Percentiles rank a stretch among this genome's conserved stretches.
Evolutionary conservation across 30 jellyfish, hydroid and myxozoan genomes (phyloP).

Genomic region (Turritopsis rubra): DNA sequence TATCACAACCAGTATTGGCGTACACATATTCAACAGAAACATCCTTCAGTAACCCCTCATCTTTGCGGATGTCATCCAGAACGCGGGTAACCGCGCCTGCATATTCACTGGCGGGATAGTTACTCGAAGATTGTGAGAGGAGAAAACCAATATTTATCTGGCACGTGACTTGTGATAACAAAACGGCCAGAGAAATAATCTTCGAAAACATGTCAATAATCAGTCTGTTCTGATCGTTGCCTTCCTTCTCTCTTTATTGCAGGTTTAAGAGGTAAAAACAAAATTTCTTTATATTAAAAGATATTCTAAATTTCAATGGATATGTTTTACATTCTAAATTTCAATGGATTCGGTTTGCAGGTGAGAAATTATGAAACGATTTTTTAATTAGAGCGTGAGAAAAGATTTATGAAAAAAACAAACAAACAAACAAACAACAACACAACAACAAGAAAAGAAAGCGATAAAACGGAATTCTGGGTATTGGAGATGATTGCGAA

Average conservation of each 20-base stretch:
- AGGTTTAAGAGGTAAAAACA: no score
- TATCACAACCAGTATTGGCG: slow-evolving; percentile 63
- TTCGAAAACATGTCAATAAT: neutral
- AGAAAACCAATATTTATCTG: slow-evolving; percentile 51
- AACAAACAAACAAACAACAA: no score
- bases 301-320: neutral
- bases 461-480: no score
- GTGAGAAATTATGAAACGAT: neutral
- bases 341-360: neutral
- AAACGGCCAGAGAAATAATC: neutral
- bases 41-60: slow-evolving; percentile 36
- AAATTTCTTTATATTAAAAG: no score
- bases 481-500: no score
- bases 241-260: no score
- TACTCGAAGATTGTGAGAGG: slow-evolving; percentile 57
- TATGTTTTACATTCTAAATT: neutral
- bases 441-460: no score
- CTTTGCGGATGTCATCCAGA: slow-evolving; percentile 55
- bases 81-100: slow-evolving; percentile 80
- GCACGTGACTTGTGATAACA: neutral
- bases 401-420: no score
- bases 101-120: slow-evolving; percentile 52
- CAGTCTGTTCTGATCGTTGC: neutral
- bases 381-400: no score
- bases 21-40: slow-evolving; percentile 17